Evolutionary conservation across 2,113 vertebrate species (phyloP).

Genomic region (Podiceps cristatus): DNA sequence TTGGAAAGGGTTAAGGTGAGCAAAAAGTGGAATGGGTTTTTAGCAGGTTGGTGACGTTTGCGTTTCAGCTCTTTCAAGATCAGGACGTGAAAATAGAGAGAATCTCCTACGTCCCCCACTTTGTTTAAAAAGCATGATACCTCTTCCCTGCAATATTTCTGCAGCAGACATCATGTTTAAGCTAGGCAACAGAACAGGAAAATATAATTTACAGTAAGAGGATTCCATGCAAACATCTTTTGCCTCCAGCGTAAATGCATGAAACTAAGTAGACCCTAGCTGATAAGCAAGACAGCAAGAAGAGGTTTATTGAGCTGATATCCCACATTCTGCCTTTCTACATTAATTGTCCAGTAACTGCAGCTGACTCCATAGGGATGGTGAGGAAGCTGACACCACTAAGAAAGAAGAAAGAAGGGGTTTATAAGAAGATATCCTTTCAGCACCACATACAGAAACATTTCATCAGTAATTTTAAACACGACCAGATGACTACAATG

Average conservation of each 20-base stretch:
- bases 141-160: neutral
- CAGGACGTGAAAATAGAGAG: neutral
- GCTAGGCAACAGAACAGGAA: neutral
- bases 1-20: neutral
- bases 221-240: neutral
- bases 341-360: neutral
- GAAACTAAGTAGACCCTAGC: neutral
- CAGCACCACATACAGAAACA: neutral
- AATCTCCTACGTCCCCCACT: neutral
- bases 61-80: neutral
- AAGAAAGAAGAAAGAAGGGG: neutral
- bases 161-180: neutral
- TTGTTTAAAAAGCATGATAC: neutral
- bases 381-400: neutral
- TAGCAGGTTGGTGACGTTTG: neutral
- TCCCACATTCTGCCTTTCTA: neutral
- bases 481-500: neutral
- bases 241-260: neutral
- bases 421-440: neutral
- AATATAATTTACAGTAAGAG: neutral
- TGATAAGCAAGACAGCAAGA: neutral
- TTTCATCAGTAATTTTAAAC: neutral
- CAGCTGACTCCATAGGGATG: neutral
- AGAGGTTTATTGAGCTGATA: neutral
- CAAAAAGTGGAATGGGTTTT: neutral